phyloP scores from a whole-genome alignment of 2,797 vertebrate genomes.

The Tokudaia muenninki region DNA sequence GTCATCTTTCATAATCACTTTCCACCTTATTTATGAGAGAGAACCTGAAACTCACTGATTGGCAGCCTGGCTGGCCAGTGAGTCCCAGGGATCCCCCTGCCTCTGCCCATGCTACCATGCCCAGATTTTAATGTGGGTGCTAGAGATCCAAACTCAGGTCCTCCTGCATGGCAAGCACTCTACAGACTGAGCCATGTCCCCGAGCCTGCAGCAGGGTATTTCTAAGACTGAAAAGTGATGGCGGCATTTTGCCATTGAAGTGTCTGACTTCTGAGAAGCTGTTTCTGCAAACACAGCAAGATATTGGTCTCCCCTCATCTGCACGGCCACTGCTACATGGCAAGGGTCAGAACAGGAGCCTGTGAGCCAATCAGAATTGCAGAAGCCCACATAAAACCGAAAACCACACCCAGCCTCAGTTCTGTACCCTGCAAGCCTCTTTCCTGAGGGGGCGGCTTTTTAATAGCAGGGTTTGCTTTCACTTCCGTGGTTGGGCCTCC shows the following conservation, averaged over 20 bases:
- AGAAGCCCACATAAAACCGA: slow-evolving; percentile 54
- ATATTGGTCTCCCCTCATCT: background rate
- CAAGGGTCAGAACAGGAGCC: slow-evolving; percentile 11
- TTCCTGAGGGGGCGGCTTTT: slow-evolving; percentile 15
- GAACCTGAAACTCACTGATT: background rate
- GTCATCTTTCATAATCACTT: background rate
- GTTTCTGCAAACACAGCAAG: slow-evolving; percentile 10
- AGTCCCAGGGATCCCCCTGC: background rate
- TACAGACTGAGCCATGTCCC: background rate
- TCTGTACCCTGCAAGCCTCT: slow-evolving; percentile 29
- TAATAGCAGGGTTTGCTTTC: slow-evolving; percentile 62
- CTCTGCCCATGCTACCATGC: background rate
- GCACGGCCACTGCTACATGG: rapidly evolving
- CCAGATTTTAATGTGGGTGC: background rate
- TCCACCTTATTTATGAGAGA: background rate
- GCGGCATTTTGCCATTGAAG: background rate
- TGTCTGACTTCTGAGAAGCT: background rate
- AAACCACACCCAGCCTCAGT: slow-evolving; percentile 53
- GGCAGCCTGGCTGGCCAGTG: background rate
- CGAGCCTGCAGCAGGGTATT: background rate
- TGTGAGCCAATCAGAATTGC: slow-evolving; percentile 34
- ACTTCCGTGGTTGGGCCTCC: background rate
- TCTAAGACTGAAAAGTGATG: slow-evolving; percentile 22
- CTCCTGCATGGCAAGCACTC: background rate
- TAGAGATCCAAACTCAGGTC: background rate